These are phyloP conservation scores for Furcula furcula DNA, from an alignment of 2,888 invertebrate species.

Conservation along the genomic window DNA sequence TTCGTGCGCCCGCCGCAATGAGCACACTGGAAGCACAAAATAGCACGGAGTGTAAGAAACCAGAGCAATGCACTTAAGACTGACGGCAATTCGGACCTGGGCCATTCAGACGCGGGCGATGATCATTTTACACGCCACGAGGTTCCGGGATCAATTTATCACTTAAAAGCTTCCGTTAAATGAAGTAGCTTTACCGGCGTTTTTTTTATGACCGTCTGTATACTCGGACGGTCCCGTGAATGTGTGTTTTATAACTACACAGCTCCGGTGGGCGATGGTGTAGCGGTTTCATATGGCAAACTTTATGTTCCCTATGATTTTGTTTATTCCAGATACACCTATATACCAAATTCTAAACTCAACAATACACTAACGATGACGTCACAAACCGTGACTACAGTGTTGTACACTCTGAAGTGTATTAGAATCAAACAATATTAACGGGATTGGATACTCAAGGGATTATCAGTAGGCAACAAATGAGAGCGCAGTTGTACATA, in stretches of 20 bases:
- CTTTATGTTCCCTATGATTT: too few species aligned
- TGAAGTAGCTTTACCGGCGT: slow-evolving; percentile 41
- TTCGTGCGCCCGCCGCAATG: slow-evolving; percentile 12
- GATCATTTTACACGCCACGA: slow-evolving; percentile 71
- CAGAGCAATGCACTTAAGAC: slow-evolving; percentile 67
- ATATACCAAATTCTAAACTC: too few species aligned
- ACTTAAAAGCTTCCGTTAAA: slow-evolving; percentile 77
- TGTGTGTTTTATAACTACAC: slow-evolving; percentile 30
- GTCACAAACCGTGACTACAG: too few species aligned
- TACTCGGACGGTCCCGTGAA: slow-evolving; percentile 39
- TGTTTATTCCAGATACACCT: too few species aligned
- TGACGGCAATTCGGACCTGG: slow-evolving; percentile 36
- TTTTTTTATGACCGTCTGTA: slow-evolving; percentile 51
- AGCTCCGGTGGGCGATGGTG: slow-evolving; percentile 8
- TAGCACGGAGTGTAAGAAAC: slow-evolving; percentile 42
- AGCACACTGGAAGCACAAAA: slow-evolving; percentile 25
- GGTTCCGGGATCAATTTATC: slow-evolving; percentile 79
- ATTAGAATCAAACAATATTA: too few species aligned
- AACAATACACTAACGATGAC: too few species aligned
- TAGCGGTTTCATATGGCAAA: slow-evolving; percentile 6
- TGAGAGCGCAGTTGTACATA: slow-evolving; percentile 13
- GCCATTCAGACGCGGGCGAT: slow-evolving; percentile 57
- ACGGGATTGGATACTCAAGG: too few species aligned
- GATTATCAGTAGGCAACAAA: too few species aligned
- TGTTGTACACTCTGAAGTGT: too few species aligned